phyloP scores from a whole-genome alignment of 2,797 vertebrate genomes.

The Brachymystax lenok region DNA sequence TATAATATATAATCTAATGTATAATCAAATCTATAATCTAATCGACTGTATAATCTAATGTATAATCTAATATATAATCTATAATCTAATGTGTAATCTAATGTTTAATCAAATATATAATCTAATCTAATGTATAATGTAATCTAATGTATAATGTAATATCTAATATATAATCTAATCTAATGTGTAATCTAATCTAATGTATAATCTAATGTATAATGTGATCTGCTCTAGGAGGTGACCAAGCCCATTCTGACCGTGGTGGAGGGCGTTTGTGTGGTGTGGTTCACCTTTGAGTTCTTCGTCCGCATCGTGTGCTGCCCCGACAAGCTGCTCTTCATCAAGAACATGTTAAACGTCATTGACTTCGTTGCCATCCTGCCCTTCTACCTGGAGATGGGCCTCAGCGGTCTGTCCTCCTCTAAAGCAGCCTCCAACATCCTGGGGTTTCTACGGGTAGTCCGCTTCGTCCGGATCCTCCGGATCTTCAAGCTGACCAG shows the following conservation, averaged over 20 bases:
- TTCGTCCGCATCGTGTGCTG: slow-evolving; percentile 92
- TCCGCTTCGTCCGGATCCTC: slow-evolving; percentile 96
- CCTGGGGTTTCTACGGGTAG: slow-evolving; percentile 92
- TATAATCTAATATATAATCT: no score
- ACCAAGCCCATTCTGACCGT: slow-evolving; percentile 86
- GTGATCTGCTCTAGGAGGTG: slow-evolving; percentile 63
- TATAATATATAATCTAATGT: no score
- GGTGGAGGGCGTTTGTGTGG: slow-evolving; percentile 93
- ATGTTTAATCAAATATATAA: no score
- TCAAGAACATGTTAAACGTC: slow-evolving; percentile 95
- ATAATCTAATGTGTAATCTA: no score
- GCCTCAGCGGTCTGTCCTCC: slow-evolving; percentile 81
- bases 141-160: no score
- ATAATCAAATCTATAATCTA: no score
- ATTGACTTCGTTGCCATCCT: slow-evolving; percentile 99
- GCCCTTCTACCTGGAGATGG: slow-evolving; percentile 95
- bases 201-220: no score
- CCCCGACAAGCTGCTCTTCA: slow-evolving; percentile 88
- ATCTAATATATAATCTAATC: no score
- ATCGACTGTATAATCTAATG: no score
- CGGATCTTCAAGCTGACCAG: slow-evolving; percentile 97
- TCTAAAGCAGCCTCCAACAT: slow-evolving; percentile 91
- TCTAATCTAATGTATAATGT: no score
- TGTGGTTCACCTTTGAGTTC: slow-evolving; percentile 98
- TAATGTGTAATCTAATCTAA: no score